Evolutionary conservation across 2,888 invertebrate species (phyloP), one percentile per base, ranked within the genome.

Genomic region (Unio pictorum): DNA sequence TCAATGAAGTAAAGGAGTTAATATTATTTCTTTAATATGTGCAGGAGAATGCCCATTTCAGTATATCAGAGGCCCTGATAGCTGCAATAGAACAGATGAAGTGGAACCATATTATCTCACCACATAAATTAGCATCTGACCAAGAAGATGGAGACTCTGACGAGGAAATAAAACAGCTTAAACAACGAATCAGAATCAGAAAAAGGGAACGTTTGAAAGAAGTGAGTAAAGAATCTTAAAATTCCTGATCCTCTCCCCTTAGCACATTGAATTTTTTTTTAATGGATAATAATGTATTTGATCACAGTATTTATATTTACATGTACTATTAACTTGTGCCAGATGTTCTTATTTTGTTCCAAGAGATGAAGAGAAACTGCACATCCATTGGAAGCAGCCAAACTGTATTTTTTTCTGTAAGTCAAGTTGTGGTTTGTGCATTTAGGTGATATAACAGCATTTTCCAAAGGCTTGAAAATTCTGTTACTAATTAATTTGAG

Each of bases 11-110:
- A 15, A 45, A 45, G 45, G 45, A 45, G 45, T 15, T 45, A 45
- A 45, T 45, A 4, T 62, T n/a, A 2, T 54, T 11, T 54, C 11
- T 58, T 61, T 59, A 17, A 58, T 72, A 28, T 64, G 80, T 81
- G 5, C 91, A 95, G 85, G 95, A 96, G 90, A 95, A 95, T 90
- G 95, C 95, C 0, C 95, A 96, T 90, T 95, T 96, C 88, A 94
- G 93, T 84, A 93, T 95, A 74, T 95, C 94, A 3, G 95, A 96
- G 90, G 95, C 95, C 0, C 93, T 95, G 86, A 95, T 95, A 75
- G 93, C 95, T 15, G 95, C 95, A 20, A 94, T 95, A 77, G 95
- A 95, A 77, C 88, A 89, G 69, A 90, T 91, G 87, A 90, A 90
- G 73, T 90, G 89, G 87, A 88, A 89, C 69, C 87, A 86, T 72